Percentiles rank a stretch among this genome's conserved stretches.
phyloP scores from a whole-genome alignment of 2,113 vertebrate genomes.

The Stigmatopora nigra region DNA sequence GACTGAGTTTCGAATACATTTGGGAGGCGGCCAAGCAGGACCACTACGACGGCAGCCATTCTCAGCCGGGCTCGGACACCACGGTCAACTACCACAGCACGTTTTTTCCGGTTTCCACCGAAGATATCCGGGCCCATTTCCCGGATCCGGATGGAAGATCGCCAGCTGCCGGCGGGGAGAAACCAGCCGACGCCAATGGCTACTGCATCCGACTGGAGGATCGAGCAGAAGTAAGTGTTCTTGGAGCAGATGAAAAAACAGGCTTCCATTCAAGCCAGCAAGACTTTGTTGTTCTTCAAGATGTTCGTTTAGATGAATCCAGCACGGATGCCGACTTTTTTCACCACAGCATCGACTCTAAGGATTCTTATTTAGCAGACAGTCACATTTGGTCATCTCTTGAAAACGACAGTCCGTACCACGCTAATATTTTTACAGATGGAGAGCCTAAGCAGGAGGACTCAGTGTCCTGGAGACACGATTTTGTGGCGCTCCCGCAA shows the following conservation, averaged over 20 bases:
- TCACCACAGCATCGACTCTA: constrained; percentile 75
- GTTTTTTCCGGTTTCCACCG: constrained; percentile 82
- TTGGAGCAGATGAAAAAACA: constrained; percentile 66
- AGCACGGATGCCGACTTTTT: constrained; percentile 84
- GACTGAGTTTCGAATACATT: constrained; percentile 93
- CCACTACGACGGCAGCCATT: constrained; percentile 79
- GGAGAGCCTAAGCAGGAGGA: constrained; percentile 66
- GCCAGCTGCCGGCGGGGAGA: constrained; percentile 63
- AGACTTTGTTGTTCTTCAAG: constrained; percentile 72
- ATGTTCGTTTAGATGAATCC: constrained; percentile 78
- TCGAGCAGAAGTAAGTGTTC: constrained; percentile 68
- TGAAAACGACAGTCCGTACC: constrained; percentile 80
- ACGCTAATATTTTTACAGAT: constrained; percentile 76
- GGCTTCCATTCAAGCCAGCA: constrained; percentile 58
- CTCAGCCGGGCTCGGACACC: constrained; percentile 70
- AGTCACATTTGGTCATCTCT: constrained; percentile 68
- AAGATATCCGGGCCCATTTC: constrained; percentile 79
- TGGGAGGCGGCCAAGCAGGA: constrained; percentile 95
- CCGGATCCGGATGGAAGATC: constrained; percentile 61
- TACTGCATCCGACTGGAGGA: constrained; percentile 95
- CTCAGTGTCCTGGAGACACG: constrained; percentile 58
- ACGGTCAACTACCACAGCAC: constrained; percentile 84
- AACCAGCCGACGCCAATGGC: constrained; percentile 83
- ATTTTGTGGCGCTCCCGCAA: constrained; percentile 74
- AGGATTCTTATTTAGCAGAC: constrained; percentile 73